phyloP scores from a whole-genome alignment of 1,140 invertebrate genomes.

The Holcopasites calliopsidis region DNA sequence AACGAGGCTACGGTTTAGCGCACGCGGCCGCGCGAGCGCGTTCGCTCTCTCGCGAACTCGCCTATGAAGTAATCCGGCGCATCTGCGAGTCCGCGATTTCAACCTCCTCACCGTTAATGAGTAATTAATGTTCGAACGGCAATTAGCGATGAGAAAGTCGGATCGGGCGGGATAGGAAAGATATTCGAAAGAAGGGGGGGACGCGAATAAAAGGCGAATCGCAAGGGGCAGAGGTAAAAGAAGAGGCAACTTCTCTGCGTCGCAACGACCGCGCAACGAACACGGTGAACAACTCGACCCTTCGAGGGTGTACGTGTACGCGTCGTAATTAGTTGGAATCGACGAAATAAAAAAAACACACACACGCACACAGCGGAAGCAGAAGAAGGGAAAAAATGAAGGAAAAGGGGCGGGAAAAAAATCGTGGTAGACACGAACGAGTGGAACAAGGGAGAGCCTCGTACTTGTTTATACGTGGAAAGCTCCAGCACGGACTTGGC shows the following conservation, averaged over 20 bases:
- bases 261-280: too few species aligned
- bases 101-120: constrained; percentile 34
- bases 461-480: constrained; percentile 49
- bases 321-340: constrained; percentile 39
- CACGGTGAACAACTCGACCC: too few species aligned
- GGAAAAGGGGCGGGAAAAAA: background rate
- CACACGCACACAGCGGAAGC: background rate
- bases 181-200: constrained; percentile 15
- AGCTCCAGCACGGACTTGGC: constrained; percentile 29
- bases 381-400: background rate
- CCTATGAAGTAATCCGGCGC: constrained; percentile 26
- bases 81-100: constrained; percentile 26
- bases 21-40: too few species aligned
- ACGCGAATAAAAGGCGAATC: background rate
- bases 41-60: too few species aligned
- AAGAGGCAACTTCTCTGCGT: background rate
- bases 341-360: constrained; percentile 21
- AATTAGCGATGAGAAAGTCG: constrained; percentile 15
- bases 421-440: background rate
- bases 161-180: background rate
- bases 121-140: constrained; percentile 38
- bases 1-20: constrained; percentile 5
- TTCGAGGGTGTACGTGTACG: constrained; percentile 5
- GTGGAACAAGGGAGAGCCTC: background rate
- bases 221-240: background rate